Conservation (phyloP, 2,113 vertebrate genomes). For the Alethe diademata region DNA sequence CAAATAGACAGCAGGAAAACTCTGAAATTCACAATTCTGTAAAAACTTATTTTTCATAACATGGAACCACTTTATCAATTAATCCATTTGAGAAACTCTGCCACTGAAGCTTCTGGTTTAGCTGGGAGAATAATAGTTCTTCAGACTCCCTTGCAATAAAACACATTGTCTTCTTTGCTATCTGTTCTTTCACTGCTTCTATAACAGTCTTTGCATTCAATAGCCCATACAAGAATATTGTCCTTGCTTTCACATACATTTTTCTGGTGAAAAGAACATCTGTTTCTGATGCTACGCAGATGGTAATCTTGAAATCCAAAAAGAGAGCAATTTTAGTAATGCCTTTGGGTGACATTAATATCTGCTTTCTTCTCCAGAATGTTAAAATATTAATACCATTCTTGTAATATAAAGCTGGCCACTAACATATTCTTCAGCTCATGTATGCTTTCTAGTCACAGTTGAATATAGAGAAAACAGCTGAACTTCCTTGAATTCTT, state of each 20-base stretch:
- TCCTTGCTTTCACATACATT: constrained; percentile 28
- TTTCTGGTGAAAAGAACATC: constrained; percentile 61
- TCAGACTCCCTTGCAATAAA: background rate
- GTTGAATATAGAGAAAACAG: background rate
- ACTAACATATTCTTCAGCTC: background rate
- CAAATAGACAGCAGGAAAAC: background rate
- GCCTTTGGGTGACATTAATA: constrained; percentile 52
- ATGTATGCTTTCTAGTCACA: background rate
- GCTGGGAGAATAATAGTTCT: background rate
- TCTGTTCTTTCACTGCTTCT: background rate
- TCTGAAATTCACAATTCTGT: background rate
- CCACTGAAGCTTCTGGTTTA: background rate
- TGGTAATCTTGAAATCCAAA: constrained; percentile 51
- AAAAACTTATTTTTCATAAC: background rate
- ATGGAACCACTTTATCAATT: background rate
- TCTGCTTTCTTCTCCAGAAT: constrained; percentile 42
- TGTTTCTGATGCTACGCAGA: constrained; percentile 55
- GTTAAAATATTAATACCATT: constrained; percentile 46
- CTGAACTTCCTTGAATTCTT: background rate
- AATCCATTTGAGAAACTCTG: background rate
- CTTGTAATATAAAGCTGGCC: constrained; percentile 5
- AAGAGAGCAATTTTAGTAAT: constrained; percentile 36
- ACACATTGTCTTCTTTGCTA: background rate
- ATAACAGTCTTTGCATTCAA: background rate
- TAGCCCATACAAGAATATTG: constrained; percentile 23